These are phyloP conservation scores for Chitala chitala DNA, from an alignment of 2,113 vertebrate species.

Conservation along the genomic window DNA sequence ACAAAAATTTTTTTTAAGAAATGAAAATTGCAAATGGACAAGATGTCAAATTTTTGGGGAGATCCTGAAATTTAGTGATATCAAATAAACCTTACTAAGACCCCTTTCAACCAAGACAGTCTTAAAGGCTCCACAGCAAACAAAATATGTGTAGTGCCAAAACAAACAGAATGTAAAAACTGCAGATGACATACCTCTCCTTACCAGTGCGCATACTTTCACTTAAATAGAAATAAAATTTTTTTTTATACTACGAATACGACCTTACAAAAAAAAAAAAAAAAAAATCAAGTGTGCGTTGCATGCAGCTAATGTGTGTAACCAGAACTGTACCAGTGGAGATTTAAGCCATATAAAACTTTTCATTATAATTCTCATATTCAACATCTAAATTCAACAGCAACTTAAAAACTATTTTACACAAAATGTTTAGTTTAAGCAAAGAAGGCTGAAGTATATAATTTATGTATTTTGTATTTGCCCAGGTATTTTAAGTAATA, in stretches of 20 bases:
- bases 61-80: too few species aligned
- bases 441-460: slow-evolving; percentile 33
- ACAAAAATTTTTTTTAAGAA: too few species aligned
- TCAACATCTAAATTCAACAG: slow-evolving; percentile 24
- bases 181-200: slow-evolving; percentile 22
- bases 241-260: slow-evolving; percentile 37
- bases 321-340: slow-evolving; percentile 44
- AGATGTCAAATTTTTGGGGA: too few species aligned
- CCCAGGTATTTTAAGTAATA: too few species aligned
- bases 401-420: slow-evolving; percentile 29
- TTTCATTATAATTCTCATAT: slow-evolving; percentile 24
- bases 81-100: too few species aligned
- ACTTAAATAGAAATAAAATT: slow-evolving; percentile 36
- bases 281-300: slow-evolving; percentile 42
- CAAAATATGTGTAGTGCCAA: slow-evolving; percentile 22
- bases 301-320: slow-evolving; percentile 33
- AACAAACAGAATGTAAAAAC: slow-evolving; percentile 25
- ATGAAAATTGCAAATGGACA: too few species aligned
- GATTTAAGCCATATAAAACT: slow-evolving; percentile 26
- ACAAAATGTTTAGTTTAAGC: slow-evolving; percentile 22
- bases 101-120: too few species aligned
- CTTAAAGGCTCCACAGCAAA: not conserved
- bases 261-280: slow-evolving; percentile 37
- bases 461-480: not conserved
- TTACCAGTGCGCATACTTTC: slow-evolving; percentile 38